Conservation (phyloP, 2,113 vertebrate genomes). For the Chloropsis hardwickii region DNA sequence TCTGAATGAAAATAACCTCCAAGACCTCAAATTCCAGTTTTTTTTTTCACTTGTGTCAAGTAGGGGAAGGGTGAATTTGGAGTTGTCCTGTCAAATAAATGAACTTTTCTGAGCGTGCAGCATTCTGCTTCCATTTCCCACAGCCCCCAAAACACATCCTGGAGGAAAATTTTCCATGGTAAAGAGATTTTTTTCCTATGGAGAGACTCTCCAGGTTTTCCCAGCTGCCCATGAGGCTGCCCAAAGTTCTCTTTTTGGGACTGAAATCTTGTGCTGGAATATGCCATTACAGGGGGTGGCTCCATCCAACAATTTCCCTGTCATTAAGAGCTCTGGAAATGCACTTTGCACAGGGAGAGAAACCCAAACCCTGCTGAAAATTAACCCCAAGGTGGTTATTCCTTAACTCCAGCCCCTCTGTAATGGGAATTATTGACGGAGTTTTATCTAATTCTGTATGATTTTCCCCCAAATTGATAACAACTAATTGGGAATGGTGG, state of each 20-base stretch:
- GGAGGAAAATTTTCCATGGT: background rate
- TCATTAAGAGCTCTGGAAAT: constrained; percentile 41
- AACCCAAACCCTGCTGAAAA: background rate
- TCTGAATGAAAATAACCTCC: background rate
- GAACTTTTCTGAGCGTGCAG: background rate
- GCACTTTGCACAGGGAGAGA: constrained; percentile 16
- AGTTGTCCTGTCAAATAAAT: background rate
- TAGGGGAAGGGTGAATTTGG: background rate
- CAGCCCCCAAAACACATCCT: background rate
- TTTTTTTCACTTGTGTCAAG: background rate
- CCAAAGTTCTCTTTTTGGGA: too few relatives aligned
- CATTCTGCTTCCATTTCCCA: background rate
- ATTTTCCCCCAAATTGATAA: background rate
- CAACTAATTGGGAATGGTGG: background rate
- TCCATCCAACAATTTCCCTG: constrained; percentile 64
- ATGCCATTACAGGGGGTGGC: background rate
- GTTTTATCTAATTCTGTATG: background rate
- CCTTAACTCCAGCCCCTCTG: background rate
- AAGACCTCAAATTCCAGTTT: background rate
- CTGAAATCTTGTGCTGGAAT: too few relatives aligned
- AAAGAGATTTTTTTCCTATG: background rate
- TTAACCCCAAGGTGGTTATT: background rate
- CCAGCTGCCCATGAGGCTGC: too few relatives aligned
- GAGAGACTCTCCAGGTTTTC: background rate
- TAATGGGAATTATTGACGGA: background rate